Evolutionary conservation across 92 coral and sea anemone genomes (phyloP), one percentile per base, ranked within the genome.

Genomic region (Hydrozoanthus gracilis): DNA sequence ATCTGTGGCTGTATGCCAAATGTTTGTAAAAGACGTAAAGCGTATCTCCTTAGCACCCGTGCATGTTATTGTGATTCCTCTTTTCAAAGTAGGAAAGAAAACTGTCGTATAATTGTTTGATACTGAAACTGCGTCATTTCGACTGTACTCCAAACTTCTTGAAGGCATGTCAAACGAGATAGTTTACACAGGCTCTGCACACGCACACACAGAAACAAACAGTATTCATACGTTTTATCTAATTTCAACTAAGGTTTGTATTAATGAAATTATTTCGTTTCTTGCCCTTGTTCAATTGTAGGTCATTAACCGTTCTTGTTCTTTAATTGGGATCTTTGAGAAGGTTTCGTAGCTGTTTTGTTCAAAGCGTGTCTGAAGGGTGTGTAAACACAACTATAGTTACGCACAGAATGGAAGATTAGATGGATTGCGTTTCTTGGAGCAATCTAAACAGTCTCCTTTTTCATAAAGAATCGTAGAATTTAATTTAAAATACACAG

Each of bases 311-410:
- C 67, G 56, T 27, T 17, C 73, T 17, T 45, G 16, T 64, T 50
- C 35, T 45, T 72, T 79, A 67, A 60, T 79, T 50, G 35, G 75
- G 48, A 16, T 66, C 72, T 61, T 78, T 65, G 48, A 70, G 35
- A 65, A 48, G 44, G 73, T 68, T 68, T 68, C 49, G 73, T 68
- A 64, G 10, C 73, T 49, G 73, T 66, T 80, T 47, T 65, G 44
- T 16, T 80, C 85, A 80, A 80, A 80, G 85, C 74, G 61, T 80
- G 85, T 80, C 85, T 80, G 72, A 49, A 80, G 49, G 73, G 73
- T 48, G 27, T 48, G 85, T 65, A 65, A 80, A 80, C 85, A 80
- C 85, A 80, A 49, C 85, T 70, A 80, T 80, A 80, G 85, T 51
- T 64, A 80, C 85, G 85, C 69, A 18, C 27, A 65, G 54, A 66